These are phyloP conservation scores for Hyperoplus immaculatus DNA, from an alignment of 2,797 vertebrate genomes.

Conservation along the genomic window DNA sequence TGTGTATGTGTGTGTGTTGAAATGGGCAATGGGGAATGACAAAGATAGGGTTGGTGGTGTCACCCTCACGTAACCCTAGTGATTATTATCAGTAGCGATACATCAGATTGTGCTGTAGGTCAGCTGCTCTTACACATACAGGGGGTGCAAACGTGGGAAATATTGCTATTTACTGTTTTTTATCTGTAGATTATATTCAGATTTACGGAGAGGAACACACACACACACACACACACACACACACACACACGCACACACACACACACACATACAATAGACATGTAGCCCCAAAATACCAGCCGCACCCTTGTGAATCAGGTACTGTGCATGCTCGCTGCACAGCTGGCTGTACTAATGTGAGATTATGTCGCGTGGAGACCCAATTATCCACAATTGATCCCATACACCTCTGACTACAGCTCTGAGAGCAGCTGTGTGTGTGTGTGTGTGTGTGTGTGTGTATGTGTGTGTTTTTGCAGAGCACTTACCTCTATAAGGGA, in stretches of 20 bases:
- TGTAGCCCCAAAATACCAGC: constrained; percentile 20
- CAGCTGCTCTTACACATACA: constrained; percentile 15
- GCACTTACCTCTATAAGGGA: constrained; percentile 25
- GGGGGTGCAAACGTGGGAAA: not conserved
- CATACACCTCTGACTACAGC: constrained; percentile 63
- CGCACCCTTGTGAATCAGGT: constrained; percentile 38
- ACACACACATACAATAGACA: not conserved
- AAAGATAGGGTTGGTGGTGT: constrained; percentile 38
- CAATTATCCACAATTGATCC: constrained; percentile 81
- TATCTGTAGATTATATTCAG: not conserved
- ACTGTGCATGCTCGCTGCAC: constrained; percentile 63
- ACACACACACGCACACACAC: not conserved
- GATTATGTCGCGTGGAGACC: constrained; percentile 80
- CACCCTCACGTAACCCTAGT: constrained; percentile 20
- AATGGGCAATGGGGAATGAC: constrained; percentile 40
- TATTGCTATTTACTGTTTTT: not conserved
- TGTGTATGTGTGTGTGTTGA: constrained; percentile 10
- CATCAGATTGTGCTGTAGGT: constrained; percentile 15
- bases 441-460: constrained; percentile 22
- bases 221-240: not conserved
- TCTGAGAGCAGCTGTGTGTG: constrained; percentile 50
- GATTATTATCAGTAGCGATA: constrained; percentile 32
- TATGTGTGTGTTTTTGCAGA: constrained; percentile 22
- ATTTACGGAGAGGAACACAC: not conserved
- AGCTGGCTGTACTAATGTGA: constrained; percentile 76